A percentile compares a stretch with the other conserved stretches of the same genome.
Conservation (phyloP, 1,140 invertebrate species). For the Chymomyza costata region DNA sequence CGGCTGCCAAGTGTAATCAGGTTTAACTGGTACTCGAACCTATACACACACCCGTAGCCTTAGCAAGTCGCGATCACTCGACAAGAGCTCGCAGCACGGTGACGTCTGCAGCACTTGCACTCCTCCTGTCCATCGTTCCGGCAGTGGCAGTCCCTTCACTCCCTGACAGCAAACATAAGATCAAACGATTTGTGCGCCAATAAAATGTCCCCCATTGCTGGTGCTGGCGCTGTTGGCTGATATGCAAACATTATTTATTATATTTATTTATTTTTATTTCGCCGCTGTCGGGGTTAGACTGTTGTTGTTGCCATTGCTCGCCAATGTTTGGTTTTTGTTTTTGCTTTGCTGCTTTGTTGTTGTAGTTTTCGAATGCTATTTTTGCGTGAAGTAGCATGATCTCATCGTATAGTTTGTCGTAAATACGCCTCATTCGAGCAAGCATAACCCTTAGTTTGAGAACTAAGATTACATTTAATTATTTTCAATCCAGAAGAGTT, state of each 20-base stretch:
- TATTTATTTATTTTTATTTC: conserved; percentile 59
- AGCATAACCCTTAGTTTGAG: conserved; percentile 28
- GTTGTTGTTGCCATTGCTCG: conserved; percentile 1
- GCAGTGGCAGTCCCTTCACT: not conserved
- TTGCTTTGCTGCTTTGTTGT: conserved; percentile 42
- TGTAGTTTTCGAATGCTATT: conserved; percentile 49
- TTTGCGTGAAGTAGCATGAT: conserved; percentile 62
- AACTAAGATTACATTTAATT: too few relatives aligned
- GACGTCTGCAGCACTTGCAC: conserved; percentile 29
- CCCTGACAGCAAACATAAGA: conserved; percentile 36
- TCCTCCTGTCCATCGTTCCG: conserved; percentile 29
- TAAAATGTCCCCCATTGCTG: conserved; percentile 61
- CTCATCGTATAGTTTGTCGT: conserved; percentile 55
- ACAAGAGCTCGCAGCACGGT: conserved; percentile 23
- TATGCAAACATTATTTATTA: conserved; percentile 73
- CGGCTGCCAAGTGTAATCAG: conserved; percentile 51
- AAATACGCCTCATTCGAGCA: conserved; percentile 34
- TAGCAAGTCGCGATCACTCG: conserved; percentile 27
- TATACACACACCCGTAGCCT: conserved; percentile 9
- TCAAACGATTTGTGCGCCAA: conserved; percentile 68
- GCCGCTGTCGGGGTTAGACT: conserved; percentile 9
- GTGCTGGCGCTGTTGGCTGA: conserved; percentile 40
- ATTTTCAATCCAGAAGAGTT: too few relatives aligned
- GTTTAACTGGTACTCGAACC: conserved; percentile 57
- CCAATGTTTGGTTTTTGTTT: conserved; percentile 62